Base-by-base conservation (phyloP, 2,888 invertebrate species). In the Pandemis corylana region DNA sequence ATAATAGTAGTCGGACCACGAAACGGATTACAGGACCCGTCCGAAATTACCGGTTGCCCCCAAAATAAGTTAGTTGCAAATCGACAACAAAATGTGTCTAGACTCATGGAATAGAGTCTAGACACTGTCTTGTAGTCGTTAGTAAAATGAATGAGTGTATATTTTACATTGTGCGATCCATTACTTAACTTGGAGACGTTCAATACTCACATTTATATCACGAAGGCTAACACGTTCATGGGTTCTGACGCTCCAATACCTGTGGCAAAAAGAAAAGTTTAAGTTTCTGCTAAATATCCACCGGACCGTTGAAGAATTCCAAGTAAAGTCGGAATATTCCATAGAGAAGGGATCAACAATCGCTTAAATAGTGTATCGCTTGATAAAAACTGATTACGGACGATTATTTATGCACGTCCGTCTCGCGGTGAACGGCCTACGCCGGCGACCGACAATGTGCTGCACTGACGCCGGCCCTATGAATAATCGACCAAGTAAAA, bases 341-440 rank as follows among this genome's bases (percentile, higher is more conserved):
- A 41, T 53, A 70, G n/a, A 73, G 75, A 68, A 51, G 81, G 85
- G 89, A 90, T 89, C 89, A 89, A 90, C 81, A 88, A 83, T 87
- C 90, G 84, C 83, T 88, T 87, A 89, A 89, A 89, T 88, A 87
- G 89, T 89, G 89, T 88, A 83, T 87, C 90, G 83, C 79, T 76
- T 80, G 82, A 87, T 88, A 91, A 90, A 89, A 91, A 91, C 78
- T 86, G 85, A 90, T 89, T 87, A 87, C 84, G 80, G 73, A 78
- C 89, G 86, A 92, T 92, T 92, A 92, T 93, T 89, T 89, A 92
- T 92, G 91, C 92, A 92, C 92, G 93, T 92, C 88, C 81, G 78
- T 72, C 76, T n/a, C 68, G 64, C 72, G 71, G 85, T 85, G 85
- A 89, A 85, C 82, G 87, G 84, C 82, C 85, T 81, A 80, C 77